phyloP scores from a whole-genome alignment of 2,113 vertebrate species.

The Neogale vison region DNA sequence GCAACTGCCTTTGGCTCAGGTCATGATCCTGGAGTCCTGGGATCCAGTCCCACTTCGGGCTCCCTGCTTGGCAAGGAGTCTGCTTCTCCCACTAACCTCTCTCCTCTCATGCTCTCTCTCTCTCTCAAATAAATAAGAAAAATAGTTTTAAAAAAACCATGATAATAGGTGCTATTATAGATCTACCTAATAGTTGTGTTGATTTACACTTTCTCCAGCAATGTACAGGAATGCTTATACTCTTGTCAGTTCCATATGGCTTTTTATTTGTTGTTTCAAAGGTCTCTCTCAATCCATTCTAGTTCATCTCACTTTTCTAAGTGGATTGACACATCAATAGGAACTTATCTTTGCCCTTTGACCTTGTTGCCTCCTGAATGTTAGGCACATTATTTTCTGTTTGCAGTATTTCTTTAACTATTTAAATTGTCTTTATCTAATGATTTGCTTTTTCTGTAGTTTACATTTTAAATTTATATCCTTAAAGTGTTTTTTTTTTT shows the following conservation, averaged over 20 bases:
- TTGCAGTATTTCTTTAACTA: conserved; percentile 26
- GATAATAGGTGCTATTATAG: neutral
- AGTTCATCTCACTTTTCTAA: neutral
- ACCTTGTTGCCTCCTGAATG: neutral
- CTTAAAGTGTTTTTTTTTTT: neutral
- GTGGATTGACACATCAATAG: neutral
- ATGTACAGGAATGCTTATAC: neutral
- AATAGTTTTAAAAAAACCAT: too few relatives aligned
- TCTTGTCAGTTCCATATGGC: neutral
- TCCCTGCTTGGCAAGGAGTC: too few relatives aligned
- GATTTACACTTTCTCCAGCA: neutral
- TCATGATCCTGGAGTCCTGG: too few relatives aligned
- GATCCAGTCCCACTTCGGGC: too few relatives aligned
- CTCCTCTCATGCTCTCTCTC: too few relatives aligned
- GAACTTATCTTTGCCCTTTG: neutral
- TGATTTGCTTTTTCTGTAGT: neutral
- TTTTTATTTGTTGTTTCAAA: neutral
- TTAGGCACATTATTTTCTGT: neutral
- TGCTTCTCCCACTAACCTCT: too few relatives aligned
- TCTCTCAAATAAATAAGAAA: neutral
- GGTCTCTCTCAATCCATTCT: neutral
- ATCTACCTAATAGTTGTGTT: neutral
- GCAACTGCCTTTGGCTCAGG: too few relatives aligned
- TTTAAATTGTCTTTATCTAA: conserved; percentile 18
- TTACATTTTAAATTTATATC: neutral